Percentiles rank a stretch among this genome's conserved stretches.
phyloP scores from a whole-genome alignment of 53 echinoderm and acorn worm species.

The Paelopatides confundens region DNA sequence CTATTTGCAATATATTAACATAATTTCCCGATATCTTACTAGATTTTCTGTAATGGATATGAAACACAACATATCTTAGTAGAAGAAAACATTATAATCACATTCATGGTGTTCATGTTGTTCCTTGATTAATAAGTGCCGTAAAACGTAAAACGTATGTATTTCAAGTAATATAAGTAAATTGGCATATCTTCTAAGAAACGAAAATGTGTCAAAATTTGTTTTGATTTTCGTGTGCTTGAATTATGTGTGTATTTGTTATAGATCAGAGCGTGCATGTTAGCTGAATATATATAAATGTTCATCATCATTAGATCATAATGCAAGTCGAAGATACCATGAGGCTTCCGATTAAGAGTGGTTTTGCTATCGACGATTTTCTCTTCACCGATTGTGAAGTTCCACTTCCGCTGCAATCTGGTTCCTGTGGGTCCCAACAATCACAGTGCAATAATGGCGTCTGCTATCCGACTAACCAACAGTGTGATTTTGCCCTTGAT shows the following conservation, averaged over 20 bases:
- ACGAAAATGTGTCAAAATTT: too few species aligned
- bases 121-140: too few species aligned
- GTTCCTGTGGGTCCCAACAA: constrained; percentile 52
- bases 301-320: constrained; percentile 55
- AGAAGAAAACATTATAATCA: too few species aligned
- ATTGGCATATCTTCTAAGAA: too few species aligned
- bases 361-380: constrained; percentile 91
- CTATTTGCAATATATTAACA: too few species aligned
- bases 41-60: too few species aligned
- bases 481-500: constrained; percentile 81
- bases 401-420: constrained; percentile 23
- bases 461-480: constrained; percentile 66
- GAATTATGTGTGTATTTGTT: neutral
- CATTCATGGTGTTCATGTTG: too few species aligned
- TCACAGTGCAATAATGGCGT: constrained; percentile 70
- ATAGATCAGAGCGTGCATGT: neutral
- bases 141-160: too few species aligned
- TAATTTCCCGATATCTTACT: too few species aligned
- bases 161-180: too few species aligned
- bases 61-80: too few species aligned
- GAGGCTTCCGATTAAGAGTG: constrained; percentile 58
- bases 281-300: neutral
- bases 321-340: constrained; percentile 78
- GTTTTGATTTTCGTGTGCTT: too few species aligned
- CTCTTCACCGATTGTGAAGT: constrained; percentile 79